Evolutionary conservation across 2,797 vertebrate genomes (phyloP), one percentile per base, ranked within the genome.

Genomic region (Paguma larvata): DNA sequence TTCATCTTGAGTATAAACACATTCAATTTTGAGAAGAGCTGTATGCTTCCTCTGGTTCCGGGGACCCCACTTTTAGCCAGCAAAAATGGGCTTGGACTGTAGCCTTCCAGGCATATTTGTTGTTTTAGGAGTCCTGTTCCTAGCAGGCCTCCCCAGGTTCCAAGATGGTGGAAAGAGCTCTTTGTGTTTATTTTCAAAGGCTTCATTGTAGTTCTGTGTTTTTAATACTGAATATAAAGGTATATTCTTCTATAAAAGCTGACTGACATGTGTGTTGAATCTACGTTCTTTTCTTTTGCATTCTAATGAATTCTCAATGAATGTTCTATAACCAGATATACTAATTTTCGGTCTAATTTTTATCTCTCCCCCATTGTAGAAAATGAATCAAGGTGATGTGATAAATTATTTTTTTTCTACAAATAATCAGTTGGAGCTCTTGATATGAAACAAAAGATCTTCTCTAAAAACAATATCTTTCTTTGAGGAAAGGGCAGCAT

Each of bases 401-500:
- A 80, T 82, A 95, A 48, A 19, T 73, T 67, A 6, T 68, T 46
- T 67, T 84, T 72, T 68, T 34, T n/a, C 53, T 44, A 30, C 30
- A 84, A 44, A 91, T 85, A 56, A 79, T 79, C 44, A 34, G 2
- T 68, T 87, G 27, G 16, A n/a, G 38, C 13, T 87, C 59, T 30
- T 82, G 7, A 85, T 46, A 41, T 89, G 34, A 95, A 89, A 92
- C 6, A 93, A 96, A 87, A 44, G 1, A 59, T 6, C 44, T 94
- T 96, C 92, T 83, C 73, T 53, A 51, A 96, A 88, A 67, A 77
- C 1, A 83, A 9, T 78, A 7, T 92, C 41, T 88, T 96, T 91
- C 41, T 94, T 13, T 15, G 25, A 93, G 16, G 27, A 84, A 70
- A 62, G 13, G 16, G 19, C 34, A 13, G 3, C 9, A 19, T 80